phyloP scores from a whole-genome alignment of 2,888 invertebrate genomes.

The Ormyrus nitidulus region DNA sequence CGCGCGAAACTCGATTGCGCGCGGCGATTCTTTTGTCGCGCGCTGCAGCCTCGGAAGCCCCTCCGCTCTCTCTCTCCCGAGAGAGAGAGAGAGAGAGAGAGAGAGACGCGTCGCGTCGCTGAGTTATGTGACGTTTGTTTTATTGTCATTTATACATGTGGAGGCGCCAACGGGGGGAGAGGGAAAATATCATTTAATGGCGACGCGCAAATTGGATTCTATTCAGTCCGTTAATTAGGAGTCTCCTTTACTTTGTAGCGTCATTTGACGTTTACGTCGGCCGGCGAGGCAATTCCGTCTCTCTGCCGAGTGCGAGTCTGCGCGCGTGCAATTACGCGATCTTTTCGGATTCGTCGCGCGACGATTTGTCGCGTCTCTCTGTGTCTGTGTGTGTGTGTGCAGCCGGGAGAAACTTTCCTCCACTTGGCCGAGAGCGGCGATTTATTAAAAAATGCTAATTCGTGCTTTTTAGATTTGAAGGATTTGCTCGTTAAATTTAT shows the following conservation, averaged over 20 bases:
- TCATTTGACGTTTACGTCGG: conserved; percentile 45
- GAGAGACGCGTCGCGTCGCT: conserved; percentile 19
- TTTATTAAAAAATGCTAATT: no score
- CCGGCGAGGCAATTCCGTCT: conserved; percentile 4
- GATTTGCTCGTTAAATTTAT: no score
- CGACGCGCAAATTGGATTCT: conserved; percentile 57
- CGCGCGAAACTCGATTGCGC: conserved; percentile 26
- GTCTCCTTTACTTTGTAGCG: conserved; percentile 55
- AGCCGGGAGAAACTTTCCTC: no score
- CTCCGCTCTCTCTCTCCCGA: neutral
- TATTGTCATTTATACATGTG: conserved; percentile 53
- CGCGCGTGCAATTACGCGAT: conserved; percentile 36
- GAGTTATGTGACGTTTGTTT: conserved; percentile 57
- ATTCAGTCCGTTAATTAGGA: conserved; percentile 55
- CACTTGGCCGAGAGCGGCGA: no score
- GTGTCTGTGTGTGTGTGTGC: no score
- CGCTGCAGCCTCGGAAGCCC: neutral
- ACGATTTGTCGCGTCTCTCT: no score
- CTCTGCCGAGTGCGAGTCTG: no score
- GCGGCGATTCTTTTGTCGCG: conserved; percentile 43
- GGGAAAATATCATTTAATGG: conserved; percentile 55
- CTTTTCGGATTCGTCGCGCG: neutral
- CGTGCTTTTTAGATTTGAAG: no score
- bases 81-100: neutral
- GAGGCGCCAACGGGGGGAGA: neutral